Evolutionary conservation across 1,140 invertebrate genomes (phyloP), one percentile per base, ranked within the genome.

Genomic region (Wasmannia auropunctata): DNA sequence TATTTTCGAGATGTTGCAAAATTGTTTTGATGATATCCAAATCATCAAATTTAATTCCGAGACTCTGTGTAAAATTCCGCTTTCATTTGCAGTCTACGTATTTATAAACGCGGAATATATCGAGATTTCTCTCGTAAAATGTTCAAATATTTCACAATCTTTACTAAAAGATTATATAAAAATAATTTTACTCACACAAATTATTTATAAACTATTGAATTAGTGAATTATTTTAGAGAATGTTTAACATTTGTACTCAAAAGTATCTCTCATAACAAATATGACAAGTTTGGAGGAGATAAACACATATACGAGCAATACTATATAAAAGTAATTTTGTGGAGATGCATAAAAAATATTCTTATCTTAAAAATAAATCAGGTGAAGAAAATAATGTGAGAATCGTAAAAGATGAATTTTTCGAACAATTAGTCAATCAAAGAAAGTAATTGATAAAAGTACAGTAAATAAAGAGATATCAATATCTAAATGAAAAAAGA

Each of bases 1-100:
- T 77, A 76, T 77, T 85, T 85, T 63, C 58, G 46, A 63, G 43
- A 40, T 58, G 28, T 14, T 77, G 28, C 37, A n/a, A 25, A 7
- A 11, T 25, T 31, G 37, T 22, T 83, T 31, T 28, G 14, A 58
- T 51, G 2, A 22, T 46, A 60, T 74, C 28, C 14, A 25, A 25
- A 74, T 83, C 43, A 83, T 43, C 51, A 28, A 83, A 54, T 58
- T 49, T n/a, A 22, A 51, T 80, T 67, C 19, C 31, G 22, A 67
- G 62, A 80, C 63, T 25, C 34, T 69, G 37, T 72, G 25, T 34
- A 34, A 83, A 34, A 58, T 58, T 46, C 1, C 3, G 25, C 11
- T 81, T 31, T 58, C n/a, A 7, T 37, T 70, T 54, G 46, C 31
- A 54, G 28, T n/a, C n/a, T 11, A 22, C 16, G 46, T 14, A n/a